A percentile compares a stretch with the other conserved stretches of the same genome.
Conservation (phyloP, 2,113 vertebrate species). For the Ptilorrhoa leucosticta region DNA sequence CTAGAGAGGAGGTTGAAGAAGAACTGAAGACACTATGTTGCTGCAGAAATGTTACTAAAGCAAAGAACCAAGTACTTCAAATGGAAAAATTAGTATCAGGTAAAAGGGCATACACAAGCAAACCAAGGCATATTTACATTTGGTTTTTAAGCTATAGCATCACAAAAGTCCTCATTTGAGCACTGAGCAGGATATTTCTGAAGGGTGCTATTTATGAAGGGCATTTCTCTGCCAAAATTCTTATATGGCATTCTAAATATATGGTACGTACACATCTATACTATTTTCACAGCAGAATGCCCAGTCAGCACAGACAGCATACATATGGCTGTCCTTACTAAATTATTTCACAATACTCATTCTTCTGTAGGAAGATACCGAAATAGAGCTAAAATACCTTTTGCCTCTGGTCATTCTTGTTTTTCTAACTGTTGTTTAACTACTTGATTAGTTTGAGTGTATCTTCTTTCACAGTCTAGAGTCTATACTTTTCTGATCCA, state of each 20-base stretch:
- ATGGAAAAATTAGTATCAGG: neutral
- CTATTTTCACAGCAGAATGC: neutral
- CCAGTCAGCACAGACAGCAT: neutral
- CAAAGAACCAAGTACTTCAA: neutral
- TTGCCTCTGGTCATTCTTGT: neutral
- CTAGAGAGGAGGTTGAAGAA: neutral
- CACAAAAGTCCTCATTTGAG: neutral
- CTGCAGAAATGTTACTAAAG: neutral
- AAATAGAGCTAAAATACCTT: constrained; percentile 16
- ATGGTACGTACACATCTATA: neutral
- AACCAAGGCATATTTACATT: neutral
- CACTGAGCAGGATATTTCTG: neutral
- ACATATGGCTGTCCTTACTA: neutral
- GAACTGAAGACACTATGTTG: neutral
- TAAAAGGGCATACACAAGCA: neutral
- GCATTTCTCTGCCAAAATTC: neutral
- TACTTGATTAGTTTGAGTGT: neutral
- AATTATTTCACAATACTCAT: neutral
- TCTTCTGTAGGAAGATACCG: neutral
- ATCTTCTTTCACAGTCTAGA: neutral
- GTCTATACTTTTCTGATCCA: neutral
- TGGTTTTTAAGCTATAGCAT: neutral
- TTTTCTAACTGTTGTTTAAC: neutral
- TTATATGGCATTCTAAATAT: neutral
- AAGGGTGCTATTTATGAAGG: neutral